Evolutionary conservation across 1,140 invertebrate genomes (phyloP).

Genomic region (Pseudomyrmex pallidus): DNA sequence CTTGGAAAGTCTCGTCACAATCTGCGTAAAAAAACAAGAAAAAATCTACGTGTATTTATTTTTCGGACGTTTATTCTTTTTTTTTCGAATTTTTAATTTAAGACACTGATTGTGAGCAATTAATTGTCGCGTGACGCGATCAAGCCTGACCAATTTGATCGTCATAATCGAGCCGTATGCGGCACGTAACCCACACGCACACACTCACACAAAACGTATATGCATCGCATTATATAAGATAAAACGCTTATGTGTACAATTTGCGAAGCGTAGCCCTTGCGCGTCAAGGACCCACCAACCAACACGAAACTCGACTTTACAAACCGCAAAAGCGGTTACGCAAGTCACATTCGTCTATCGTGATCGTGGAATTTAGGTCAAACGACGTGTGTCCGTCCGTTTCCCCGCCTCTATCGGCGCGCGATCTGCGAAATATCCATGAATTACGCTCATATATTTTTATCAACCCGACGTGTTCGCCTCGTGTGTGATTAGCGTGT

Average conservation of each 20-base stretch:
- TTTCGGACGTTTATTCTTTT: background rate
- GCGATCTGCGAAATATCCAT: slow-evolving; percentile 59
- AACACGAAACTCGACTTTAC: slow-evolving; percentile 52
- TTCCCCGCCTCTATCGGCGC: slow-evolving; percentile 70
- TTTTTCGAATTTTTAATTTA: background rate
- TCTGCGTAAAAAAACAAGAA: too few relatives aligned
- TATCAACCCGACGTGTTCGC: background rate
- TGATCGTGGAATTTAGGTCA: slow-evolving; percentile 80
- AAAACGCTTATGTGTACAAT: slow-evolving; percentile 1
- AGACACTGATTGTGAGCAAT: background rate
- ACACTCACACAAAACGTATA: too few relatives aligned
- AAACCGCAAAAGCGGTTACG: slow-evolving; percentile 68
- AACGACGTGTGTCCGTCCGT: slow-evolving; percentile 63
- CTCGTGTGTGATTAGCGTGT: background rate
- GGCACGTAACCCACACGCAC: background rate
- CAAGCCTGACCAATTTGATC: background rate
- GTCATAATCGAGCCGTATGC: background rate
- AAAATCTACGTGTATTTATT: too few relatives aligned
- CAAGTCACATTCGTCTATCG: slow-evolving; percentile 76
- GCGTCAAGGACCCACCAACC: slow-evolving; percentile 56
- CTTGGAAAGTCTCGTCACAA: too few relatives aligned
- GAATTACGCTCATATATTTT: slow-evolving; percentile 69
- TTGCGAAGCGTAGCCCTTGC: slow-evolving; percentile 24
- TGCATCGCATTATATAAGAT: slow-evolving; percentile 48
- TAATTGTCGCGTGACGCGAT: background rate